Conservation (phyloP, 2,113 vertebrate genomes). For the Marmota flaviventris region DNA sequence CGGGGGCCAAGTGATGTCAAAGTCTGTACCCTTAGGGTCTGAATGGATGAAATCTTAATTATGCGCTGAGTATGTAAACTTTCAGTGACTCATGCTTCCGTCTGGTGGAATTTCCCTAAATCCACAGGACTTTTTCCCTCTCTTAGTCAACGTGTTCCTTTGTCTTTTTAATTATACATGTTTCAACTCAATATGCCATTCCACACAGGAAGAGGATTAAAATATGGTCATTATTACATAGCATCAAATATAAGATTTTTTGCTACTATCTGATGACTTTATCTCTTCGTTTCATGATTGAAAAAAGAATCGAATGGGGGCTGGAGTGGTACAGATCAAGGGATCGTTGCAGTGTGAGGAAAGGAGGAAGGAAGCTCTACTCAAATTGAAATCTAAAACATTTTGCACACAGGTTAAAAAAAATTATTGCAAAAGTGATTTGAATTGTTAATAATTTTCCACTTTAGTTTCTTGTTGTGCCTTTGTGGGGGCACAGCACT, state of each 20-base stretch:
- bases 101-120: constrained; percentile 60
- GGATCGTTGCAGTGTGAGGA: fast-evolving
- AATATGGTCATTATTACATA: background rate
- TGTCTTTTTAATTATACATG: background rate
- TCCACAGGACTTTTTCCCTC: background rate
- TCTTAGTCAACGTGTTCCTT: background rate
- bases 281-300: background rate
- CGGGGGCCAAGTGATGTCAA: background rate
- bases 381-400: background rate
- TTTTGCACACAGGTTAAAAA: background rate
- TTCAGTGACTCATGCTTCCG: background rate
- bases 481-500: constrained; percentile 61
- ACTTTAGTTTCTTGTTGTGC: constrained; percentile 67
- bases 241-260: background rate
- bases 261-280: background rate
- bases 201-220: constrained; percentile 29
- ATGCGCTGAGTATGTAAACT: background rate
- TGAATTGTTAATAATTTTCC: constrained; percentile 48
- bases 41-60: background rate
- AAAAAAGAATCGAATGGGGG: background rate
- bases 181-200: constrained; percentile 3
- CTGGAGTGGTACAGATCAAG: background rate
- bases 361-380: background rate
- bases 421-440: background rate
- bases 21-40: background rate